Base-by-base conservation (phyloP, 2,888 invertebrate genomes). In the Rhagium mordax region DNA sequence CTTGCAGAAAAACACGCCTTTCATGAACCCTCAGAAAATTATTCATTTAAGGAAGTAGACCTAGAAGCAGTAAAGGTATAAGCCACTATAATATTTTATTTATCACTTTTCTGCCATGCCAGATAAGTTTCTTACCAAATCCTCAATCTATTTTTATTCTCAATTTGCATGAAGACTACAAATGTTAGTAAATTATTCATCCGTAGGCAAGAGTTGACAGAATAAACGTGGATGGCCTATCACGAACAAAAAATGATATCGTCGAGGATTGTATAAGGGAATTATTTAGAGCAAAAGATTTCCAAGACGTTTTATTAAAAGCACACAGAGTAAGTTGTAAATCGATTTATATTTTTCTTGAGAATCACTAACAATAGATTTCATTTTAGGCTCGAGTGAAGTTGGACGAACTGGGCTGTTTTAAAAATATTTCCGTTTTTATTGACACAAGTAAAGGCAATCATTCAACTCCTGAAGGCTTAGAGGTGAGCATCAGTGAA, bases 191-290 rank as follows among this genome's bases (percentile, higher is more conserved):
- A 55, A 53, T 49, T 68, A 70, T 74, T 6, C 20, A 53, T 72
- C 87, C 86, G 16, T 85, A 93, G 93, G 96, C 95, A 0, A 91
- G 95, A 66, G 97, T 98, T 1, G 96, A 97, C 85, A 91, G 93
- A 79, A 92, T 98, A 27, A 93, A 95, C 81, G 91, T 98, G 61
- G 95, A 96, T 84, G 98, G 98, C 0, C 87, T 98, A 15, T 89
- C 89, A 48, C 90, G 97, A 73, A 98, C 98, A 0, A 96, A 96
- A 87, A 95, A 97, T 86, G 98, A 98, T 84, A 92, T 98, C 79
- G 90, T 98, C 41, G 90, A 92, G 79, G 91, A 93, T 81, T 94
- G 95, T 27, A 93, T 98, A 0, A 90, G 92, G 70, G 95, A 95
- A 7, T 89, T 99, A 16, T 97, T 98, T 87, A 92, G 92, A 78